Percentiles rank a stretch among this genome's conserved stretches.
Evolutionary conservation across 1,140 invertebrate genomes (phyloP).

Genomic region (Dryas iulia): DNA sequence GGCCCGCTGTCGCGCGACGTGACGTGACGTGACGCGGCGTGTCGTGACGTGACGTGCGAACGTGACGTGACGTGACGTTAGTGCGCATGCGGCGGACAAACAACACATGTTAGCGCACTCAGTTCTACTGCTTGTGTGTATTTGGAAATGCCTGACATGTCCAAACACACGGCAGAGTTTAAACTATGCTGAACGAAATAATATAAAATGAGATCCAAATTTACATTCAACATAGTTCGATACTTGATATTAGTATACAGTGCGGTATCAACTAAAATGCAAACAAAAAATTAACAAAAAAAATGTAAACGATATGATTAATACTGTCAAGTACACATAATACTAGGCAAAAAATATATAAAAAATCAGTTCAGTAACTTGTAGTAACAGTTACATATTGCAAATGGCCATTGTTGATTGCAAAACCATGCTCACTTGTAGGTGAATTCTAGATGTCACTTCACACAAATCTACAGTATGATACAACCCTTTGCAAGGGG

Average conservation of each 20-base stretch:
- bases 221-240: constrained; percentile 28
- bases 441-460: constrained; percentile 23
- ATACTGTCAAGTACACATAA: constrained; percentile 2
- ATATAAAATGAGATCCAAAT: constrained; percentile 1
- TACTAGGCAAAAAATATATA: neutral
- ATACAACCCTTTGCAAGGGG: constrained; percentile 16
- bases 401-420: neutral
- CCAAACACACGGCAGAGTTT: neutral
- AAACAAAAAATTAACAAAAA: constrained; percentile 1
- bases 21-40: constrained; percentile 20
- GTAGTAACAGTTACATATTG: neutral
- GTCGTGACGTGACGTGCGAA: constrained; percentile 15
- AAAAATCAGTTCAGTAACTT: constrained; percentile 1
- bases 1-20: constrained; percentile 59
- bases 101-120: constrained; percentile 74
- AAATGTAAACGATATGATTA: constrained; percentile 6
- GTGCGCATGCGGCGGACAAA: constrained; percentile 73
- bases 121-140: constrained; percentile 16
- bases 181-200: constrained; percentile 3
- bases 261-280: constrained; percentile 15
- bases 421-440: constrained; percentile 13
- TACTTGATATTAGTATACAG: constrained; percentile 30
- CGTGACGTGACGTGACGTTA: constrained; percentile 56
- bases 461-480: constrained; percentile 23
- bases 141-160: neutral